These are phyloP conservation scores for Mythimna lalbum DNA, from an alignment of 2,888 invertebrate species.

Conservation along the genomic window DNA sequence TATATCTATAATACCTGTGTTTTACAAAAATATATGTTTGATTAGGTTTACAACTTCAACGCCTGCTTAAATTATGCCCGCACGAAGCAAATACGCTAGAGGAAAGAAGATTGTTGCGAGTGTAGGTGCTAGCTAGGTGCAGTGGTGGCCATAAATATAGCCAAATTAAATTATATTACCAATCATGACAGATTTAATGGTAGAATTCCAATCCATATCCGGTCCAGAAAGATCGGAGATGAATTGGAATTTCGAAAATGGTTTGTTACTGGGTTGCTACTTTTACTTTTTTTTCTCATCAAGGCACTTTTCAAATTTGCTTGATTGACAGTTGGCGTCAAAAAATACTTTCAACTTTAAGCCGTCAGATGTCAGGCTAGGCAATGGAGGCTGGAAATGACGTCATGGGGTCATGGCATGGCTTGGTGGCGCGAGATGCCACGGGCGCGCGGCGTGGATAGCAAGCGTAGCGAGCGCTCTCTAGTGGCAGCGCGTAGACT, in stretches of 20 bases:
- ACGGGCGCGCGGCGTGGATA: constrained; percentile 4
- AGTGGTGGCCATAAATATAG: neutral
- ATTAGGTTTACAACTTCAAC: neutral
- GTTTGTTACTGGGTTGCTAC: neutral
- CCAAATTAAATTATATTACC: neutral
- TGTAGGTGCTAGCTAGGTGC: too few species aligned
- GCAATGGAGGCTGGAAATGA: constrained; percentile 25
- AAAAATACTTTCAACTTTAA: constrained; percentile 5
- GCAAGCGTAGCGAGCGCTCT: constrained; percentile 24
- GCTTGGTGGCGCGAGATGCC: constrained; percentile 20
- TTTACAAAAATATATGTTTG: too few species aligned
- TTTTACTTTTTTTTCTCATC: neutral
- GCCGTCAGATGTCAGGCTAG: constrained; percentile 41
- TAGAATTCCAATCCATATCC: too few species aligned
- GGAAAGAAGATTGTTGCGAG: neutral
- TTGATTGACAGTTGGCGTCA: neutral
- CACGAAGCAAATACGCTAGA: neutral
- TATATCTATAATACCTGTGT: too few species aligned
- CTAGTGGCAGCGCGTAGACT: constrained; percentile 19
- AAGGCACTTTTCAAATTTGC: neutral
- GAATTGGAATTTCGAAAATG: neutral
- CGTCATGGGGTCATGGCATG: constrained; percentile 41
- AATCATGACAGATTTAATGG: neutral
- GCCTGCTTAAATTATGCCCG: neutral
- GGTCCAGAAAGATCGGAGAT: too few species aligned